phyloP scores from a whole-genome alignment of 2,113 vertebrate genomes.

The Callipepla squamata region DNA sequence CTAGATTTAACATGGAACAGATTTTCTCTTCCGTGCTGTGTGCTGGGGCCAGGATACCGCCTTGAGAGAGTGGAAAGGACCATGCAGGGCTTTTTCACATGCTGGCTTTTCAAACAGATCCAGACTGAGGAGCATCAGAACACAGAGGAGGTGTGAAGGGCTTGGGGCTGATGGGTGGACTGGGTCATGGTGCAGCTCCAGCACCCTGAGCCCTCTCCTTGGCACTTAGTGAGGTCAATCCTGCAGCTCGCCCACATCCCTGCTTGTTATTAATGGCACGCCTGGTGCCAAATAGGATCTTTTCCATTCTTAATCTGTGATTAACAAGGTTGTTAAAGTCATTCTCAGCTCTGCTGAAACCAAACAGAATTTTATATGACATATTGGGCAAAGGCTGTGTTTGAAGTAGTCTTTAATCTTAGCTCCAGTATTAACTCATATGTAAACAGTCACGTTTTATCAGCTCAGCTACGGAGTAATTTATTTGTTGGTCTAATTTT shows the following conservation, averaged over 20 bases:
- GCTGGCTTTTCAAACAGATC: background rate
- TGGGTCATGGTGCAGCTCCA: background rate
- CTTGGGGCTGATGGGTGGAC: background rate
- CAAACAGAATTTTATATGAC: conserved; percentile 47
- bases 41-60: background rate
- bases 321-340: conserved; percentile 68
- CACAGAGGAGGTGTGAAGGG: background rate
- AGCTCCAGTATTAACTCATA: conserved; percentile 49
- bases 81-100: background rate
- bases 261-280: conserved; percentile 19
- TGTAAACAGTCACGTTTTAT: conserved; percentile 69
- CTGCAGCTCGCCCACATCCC: conserved; percentile 31
- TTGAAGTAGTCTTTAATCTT: conserved; percentile 68
- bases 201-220: background rate
- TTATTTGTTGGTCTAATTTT: conserved; percentile 69
- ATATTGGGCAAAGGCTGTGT: conserved; percentile 35
- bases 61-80: background rate
- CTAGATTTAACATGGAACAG: background rate
- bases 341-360: conserved; percentile 37
- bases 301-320: conserved; percentile 58
- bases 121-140: background rate
- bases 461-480: conserved; percentile 33
- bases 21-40: background rate
- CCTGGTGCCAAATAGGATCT: conserved; percentile 52
- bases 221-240: background rate